phyloP scores from a whole-genome alignment of 2,888 invertebrate species.

The Diplazon laetatorius region DNA sequence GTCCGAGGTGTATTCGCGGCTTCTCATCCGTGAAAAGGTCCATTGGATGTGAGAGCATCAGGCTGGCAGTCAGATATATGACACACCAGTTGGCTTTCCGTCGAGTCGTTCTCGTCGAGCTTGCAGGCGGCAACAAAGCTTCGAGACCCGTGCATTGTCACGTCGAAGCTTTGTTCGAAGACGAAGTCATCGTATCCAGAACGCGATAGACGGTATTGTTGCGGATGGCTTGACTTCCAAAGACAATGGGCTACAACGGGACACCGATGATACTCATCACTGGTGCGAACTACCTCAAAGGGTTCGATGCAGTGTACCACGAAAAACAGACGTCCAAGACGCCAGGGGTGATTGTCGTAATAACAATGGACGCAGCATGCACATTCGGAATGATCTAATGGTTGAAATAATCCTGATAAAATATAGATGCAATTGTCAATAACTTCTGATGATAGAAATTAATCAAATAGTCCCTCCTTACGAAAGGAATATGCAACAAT shows the following conservation, averaged over 20 bases:
- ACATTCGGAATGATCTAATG: too few relatives aligned
- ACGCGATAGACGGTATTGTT: slow-evolving; percentile 50
- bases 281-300: slow-evolving; percentile 8
- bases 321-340: neutral
- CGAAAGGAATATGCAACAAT: too few relatives aligned
- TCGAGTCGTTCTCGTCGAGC: slow-evolving; percentile 40
- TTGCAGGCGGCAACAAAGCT: slow-evolving; percentile 51
- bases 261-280: slow-evolving; percentile 35
- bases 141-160: slow-evolving; percentile 52
- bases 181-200: slow-evolving; percentile 54
- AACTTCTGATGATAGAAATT: too few relatives aligned
- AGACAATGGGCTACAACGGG: slow-evolving; percentile 44
- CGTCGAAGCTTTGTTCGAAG: slow-evolving; percentile 55
- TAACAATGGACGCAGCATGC: neutral
- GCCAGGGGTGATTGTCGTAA: slow-evolving; percentile 8
- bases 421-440: too few relatives aligned
- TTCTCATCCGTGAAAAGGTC: slow-evolving; percentile 24
- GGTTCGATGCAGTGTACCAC: neutral
- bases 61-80: slow-evolving; percentile 32
- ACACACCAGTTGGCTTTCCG: slow-evolving; percentile 38
- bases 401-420: too few relatives aligned
- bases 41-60: slow-evolving; percentile 42
- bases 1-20: slow-evolving; percentile 1
- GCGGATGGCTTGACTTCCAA: slow-evolving; percentile 25
- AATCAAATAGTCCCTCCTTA: too few relatives aligned